Base-by-base conservation (phyloP, 2,113 vertebrate species). In the Orycteropus afer region DNA sequence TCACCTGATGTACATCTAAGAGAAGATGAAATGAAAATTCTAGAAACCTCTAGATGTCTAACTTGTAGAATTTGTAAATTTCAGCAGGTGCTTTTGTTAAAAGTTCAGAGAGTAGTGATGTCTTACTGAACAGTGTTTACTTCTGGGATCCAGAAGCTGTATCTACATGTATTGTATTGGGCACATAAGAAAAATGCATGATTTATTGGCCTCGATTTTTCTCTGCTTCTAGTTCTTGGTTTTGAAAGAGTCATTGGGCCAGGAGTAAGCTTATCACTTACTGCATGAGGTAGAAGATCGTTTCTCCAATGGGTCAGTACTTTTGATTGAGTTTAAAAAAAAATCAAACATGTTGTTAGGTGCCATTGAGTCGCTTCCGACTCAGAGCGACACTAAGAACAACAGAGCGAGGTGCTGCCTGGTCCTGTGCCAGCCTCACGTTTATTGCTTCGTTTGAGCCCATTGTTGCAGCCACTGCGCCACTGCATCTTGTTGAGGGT, bases 141-240 rank as follows among this genome's bases (percentile, higher is more conserved):
- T 81, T 88, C 25, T n/a, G 42, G 90, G 83, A 51, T 67, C 27
- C n/a, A 69, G 17, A 45, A 71, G 4, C 47, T 86, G 15, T n/a
- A 45, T n/a, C 61, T 29, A 55, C 40, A 37, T 61, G 61, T 49
- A 37, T 3, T 27, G 1, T 13, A n/a, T 37, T 74, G 69, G 23
- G 20, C 5, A 0, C 73, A 34, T 51, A 82, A 57, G 37, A 65
- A 90, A 87, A 86, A 29, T 22, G 3, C 13, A 17, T 71, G 42
- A 71, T 61, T 92, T 73, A 57, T 61, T 65, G 63, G 32, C 55
- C 47, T 89, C 77, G 15, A 45, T 77, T 85, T 18, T 81, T 81
- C 20, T 89, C 63, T 92, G 81, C 57, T 88, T 61, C 61, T 71
- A 77, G 47, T 29, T 95, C 40, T 91, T 93, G 42, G 42, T 89